phyloP scores from a whole-genome alignment of 2,888 invertebrate genomes.

The Blastobasis adustella region DNA sequence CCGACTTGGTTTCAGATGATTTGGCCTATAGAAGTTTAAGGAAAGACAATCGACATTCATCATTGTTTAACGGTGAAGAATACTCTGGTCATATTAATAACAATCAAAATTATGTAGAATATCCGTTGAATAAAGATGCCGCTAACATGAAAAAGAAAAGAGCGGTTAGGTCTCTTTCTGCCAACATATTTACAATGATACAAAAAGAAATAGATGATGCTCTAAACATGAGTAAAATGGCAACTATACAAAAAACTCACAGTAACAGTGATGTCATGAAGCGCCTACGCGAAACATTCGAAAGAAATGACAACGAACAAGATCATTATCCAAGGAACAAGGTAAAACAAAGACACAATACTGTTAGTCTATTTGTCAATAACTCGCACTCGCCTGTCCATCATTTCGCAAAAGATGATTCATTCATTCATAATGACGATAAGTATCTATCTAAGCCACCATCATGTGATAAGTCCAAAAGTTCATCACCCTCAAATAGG shows the following conservation, averaged over 20 bases:
- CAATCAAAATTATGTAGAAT: conserved; percentile 52
- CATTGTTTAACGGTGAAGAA: conserved; percentile 63
- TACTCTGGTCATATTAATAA: conserved; percentile 66
- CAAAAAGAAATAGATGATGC: conserved; percentile 78
- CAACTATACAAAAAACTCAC: conserved; percentile 75
- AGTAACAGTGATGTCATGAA: conserved; percentile 76
- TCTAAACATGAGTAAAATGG: conserved; percentile 63
- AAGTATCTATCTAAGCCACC: conserved; percentile 64
- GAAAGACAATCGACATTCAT: conserved; percentile 81
- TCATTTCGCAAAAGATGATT: conserved; percentile 70
- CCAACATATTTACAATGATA: conserved; percentile 86
- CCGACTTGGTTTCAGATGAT: conserved; percentile 91
- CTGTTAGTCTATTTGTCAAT: conserved; percentile 67
- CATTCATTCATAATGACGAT: conserved; percentile 67
- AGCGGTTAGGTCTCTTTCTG: conserved; percentile 87
- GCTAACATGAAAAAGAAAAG: conserved; percentile 80
- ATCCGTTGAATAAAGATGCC: conserved; percentile 48
- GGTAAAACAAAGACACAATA: conserved; percentile 71
- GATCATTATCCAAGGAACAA: conserved; percentile 63
- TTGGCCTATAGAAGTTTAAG: conserved; percentile 89
- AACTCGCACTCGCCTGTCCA: conserved; percentile 59
- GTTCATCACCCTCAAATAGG: conserved; percentile 73
- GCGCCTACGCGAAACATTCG: conserved; percentile 60
- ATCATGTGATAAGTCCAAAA: conserved; percentile 70
- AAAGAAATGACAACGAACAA: conserved; percentile 59